Evolutionary conservation across 2,888 invertebrate genomes (phyloP).

Genomic region (Drosophila siamana): DNA sequence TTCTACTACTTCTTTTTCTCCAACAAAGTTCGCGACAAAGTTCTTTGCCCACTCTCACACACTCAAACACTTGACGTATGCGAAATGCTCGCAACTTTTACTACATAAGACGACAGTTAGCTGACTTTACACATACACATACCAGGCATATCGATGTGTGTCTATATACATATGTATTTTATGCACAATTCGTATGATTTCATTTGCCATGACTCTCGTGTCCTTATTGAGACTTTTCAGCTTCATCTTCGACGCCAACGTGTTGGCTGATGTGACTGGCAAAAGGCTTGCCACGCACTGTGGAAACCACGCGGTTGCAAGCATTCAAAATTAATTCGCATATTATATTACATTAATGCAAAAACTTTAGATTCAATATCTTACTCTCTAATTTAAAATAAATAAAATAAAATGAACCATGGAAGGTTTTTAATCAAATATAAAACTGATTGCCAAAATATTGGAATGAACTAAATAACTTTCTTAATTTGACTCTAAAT

Average conservation of each 20-base stretch:
- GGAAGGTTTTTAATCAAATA: no score
- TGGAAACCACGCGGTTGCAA: not conserved
- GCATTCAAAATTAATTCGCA: not conserved
- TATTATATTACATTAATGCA: no score
- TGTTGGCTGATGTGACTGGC: constrained; percentile 32
- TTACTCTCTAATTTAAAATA: no score
- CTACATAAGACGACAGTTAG: not conserved
- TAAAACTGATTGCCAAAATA: no score
- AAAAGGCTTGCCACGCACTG: constrained; percentile 27
- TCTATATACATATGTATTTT: constrained; percentile 20
- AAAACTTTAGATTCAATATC: no score
- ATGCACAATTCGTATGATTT: constrained; percentile 54
- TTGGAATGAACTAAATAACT: no score
- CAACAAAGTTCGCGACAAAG: constrained; percentile 34
- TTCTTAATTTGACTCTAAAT: no score
- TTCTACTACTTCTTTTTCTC: constrained; percentile 28
- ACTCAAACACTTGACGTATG: constrained; percentile 41
- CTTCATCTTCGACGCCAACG: constrained; percentile 21
- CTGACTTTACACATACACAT: not conserved
- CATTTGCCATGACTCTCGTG: constrained; percentile 43
- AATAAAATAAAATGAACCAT: no score
- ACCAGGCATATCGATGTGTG: constrained; percentile 11
- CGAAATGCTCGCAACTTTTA: constrained; percentile 1
- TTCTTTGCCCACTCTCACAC: constrained; percentile 21
- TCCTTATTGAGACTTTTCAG: constrained; percentile 40